These are phyloP conservation scores for Ophion costatus DNA, from an alignment of 2,888 invertebrate species.

Conservation along the genomic window DNA sequence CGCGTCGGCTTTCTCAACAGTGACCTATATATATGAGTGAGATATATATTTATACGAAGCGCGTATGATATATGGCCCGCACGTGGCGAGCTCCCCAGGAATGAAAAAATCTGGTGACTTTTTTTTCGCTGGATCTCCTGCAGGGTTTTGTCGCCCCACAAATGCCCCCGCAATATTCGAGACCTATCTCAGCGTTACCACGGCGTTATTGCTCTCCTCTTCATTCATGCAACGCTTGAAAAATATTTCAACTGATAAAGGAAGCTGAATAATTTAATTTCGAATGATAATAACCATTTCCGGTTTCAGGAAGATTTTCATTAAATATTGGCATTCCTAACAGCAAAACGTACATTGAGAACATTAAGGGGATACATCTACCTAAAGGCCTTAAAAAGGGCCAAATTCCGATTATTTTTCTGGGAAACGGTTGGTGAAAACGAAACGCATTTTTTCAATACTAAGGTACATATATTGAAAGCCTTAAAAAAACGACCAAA, in stretches of 20 bases:
- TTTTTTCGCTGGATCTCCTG: conserved; percentile 44
- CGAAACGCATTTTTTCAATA: too few species aligned
- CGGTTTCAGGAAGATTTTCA: too few species aligned
- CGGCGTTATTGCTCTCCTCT: neutral
- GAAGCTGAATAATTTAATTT: neutral
- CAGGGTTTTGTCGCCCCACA: conserved; percentile 29
- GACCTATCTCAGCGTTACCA: too few species aligned
- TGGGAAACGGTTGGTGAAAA: too few species aligned
- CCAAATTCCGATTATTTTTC: too few species aligned
- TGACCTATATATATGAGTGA: neutral
- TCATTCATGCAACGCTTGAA: neutral
- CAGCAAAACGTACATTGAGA: neutral
- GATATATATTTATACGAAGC: conserved; percentile 2
- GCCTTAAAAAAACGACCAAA: too few species aligned
- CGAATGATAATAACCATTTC: neutral
- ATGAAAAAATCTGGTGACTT: conserved; percentile 13
- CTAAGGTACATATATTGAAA: too few species aligned
- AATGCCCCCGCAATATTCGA: neutral
- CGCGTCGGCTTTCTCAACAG: conserved; percentile 7
- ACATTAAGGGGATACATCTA: neutral
- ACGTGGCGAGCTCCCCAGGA: conserved; percentile 47
- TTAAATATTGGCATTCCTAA: too few species aligned
- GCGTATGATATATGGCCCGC: conserved; percentile 17
- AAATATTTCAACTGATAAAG: neutral
- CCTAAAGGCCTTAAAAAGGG: too few species aligned